Conservation (phyloP, 2,888 invertebrate genomes). For the Scelioninae gen. 2 region DNA sequence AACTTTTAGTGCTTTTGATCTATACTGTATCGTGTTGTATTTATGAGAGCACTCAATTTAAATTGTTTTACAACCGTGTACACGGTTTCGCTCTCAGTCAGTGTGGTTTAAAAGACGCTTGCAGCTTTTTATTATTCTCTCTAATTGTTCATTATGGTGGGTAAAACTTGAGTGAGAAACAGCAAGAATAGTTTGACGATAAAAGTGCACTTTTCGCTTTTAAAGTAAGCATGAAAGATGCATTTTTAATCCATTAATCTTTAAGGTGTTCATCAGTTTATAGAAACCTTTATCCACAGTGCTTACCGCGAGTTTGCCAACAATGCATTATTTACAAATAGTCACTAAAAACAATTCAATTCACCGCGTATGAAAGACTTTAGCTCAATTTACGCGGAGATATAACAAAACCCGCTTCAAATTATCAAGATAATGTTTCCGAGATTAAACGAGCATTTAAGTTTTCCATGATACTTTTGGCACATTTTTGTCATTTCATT, state of each 20-base stretch:
- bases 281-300: not conserved
- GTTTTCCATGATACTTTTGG: no score
- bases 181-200: constrained; percentile 37
- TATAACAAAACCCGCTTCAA: no score
- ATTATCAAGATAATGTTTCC: no score
- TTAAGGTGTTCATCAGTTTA: constrained; percentile 32
- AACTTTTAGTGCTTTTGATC: constrained; percentile 28
- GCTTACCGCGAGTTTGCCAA: not conserved
- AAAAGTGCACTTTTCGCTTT: constrained; percentile 49
- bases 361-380: not conserved
- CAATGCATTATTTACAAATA: constrained; percentile 3
- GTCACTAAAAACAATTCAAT: not conserved
- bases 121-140: constrained; percentile 50
- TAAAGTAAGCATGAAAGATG: constrained; percentile 47
- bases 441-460: no score
- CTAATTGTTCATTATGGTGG: constrained; percentile 56
- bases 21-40: constrained; percentile 48
- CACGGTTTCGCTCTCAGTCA: constrained; percentile 50
- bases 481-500: no score
- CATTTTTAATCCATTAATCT: constrained; percentile 54
- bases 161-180: constrained; percentile 48
- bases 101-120: constrained; percentile 42
- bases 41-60: constrained; percentile 54
- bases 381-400: not conserved
- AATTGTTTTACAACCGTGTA: constrained; percentile 56